Percentiles rank a stretch among this genome's conserved stretches.
phyloP scores from a whole-genome alignment of 2,113 vertebrate species.

The Phalacrocorax brasilianus region DNA sequence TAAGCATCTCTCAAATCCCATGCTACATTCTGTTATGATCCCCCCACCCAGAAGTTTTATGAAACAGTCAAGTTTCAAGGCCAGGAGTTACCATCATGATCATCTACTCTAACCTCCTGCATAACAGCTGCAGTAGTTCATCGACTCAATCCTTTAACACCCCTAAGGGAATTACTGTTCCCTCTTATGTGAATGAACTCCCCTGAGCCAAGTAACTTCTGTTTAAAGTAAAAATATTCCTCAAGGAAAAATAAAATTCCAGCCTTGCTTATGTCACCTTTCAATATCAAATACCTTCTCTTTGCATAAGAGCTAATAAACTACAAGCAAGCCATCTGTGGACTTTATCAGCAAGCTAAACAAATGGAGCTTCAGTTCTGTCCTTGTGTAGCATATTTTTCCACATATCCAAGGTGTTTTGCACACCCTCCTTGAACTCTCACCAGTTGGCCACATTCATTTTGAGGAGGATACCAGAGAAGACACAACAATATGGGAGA shows the following conservation, averaged over 20 bases:
- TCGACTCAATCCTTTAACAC: background rate
- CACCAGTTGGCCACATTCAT: background rate
- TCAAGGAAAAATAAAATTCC: background rate
- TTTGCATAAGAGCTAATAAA: slow-evolving; percentile 24
- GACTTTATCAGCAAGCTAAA: background rate
- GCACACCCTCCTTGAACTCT: background rate
- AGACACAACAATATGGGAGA: background rate
- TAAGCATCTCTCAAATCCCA: background rate
- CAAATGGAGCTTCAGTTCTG: background rate
- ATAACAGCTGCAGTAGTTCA: slow-evolving; percentile 5
- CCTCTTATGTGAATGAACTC: background rate
- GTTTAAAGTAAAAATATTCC: slow-evolving; percentile 3
- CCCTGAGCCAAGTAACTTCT: background rate
- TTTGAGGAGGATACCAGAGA: background rate
- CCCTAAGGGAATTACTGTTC: background rate
- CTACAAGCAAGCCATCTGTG: background rate
- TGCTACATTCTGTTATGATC: background rate
- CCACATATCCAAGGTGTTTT: background rate
- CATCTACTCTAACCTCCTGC: background rate
- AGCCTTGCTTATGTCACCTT: slow-evolving; percentile 27
- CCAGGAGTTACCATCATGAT: background rate
- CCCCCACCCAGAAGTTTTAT: slow-evolving; percentile 19
- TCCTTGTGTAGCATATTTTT: slow-evolving; percentile 11
- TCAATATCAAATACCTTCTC: slow-evolving; percentile 20
- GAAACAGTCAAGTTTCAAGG: slow-evolving; percentile 16